Evolutionary conservation across 1,140 invertebrate genomes (phyloP).

Genomic region (Drosophila pectinifera): DNA sequence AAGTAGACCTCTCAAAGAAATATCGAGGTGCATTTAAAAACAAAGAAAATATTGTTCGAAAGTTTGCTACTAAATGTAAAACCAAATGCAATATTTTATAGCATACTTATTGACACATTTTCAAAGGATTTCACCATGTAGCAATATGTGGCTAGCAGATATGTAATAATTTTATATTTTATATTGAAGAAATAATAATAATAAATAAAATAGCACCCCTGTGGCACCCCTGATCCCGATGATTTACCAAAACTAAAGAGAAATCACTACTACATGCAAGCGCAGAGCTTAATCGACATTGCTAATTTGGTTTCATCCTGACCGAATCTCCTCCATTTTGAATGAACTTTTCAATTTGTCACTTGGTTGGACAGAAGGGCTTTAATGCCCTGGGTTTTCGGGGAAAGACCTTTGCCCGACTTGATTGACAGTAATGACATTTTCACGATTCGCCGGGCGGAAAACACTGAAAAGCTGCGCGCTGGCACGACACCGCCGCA

Average conservation of each 20-base stretch:
- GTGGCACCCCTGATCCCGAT: neutral
- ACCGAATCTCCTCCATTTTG: slow-evolving; percentile 18
- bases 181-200: too few species aligned
- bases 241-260: neutral
- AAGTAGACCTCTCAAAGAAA: too few species aligned
- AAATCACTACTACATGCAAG: neutral
- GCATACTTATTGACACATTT: too few species aligned
- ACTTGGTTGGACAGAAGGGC: slow-evolving; percentile 43
- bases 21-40: too few species aligned
- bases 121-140: too few species aligned
- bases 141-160: too few species aligned
- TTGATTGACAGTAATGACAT: slow-evolving; percentile 81
- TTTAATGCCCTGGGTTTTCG: slow-evolving; percentile 64
- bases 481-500: slow-evolving; percentile 64
- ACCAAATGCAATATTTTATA: too few species aligned
- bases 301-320: neutral
- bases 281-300: slow-evolving; percentile 1
- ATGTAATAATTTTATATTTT: too few species aligned
- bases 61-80: too few species aligned
- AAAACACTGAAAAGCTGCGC: slow-evolving; percentile 76
- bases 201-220: too few species aligned
- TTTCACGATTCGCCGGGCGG: slow-evolving; percentile 78
- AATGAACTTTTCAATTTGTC: slow-evolving; percentile 53
- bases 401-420: slow-evolving; percentile 57
- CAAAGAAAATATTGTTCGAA: too few species aligned